These are phyloP conservation scores for Campoletis sonorensis DNA, from an alignment of 1,140 invertebrate genomes.

Conservation along the genomic window DNA sequence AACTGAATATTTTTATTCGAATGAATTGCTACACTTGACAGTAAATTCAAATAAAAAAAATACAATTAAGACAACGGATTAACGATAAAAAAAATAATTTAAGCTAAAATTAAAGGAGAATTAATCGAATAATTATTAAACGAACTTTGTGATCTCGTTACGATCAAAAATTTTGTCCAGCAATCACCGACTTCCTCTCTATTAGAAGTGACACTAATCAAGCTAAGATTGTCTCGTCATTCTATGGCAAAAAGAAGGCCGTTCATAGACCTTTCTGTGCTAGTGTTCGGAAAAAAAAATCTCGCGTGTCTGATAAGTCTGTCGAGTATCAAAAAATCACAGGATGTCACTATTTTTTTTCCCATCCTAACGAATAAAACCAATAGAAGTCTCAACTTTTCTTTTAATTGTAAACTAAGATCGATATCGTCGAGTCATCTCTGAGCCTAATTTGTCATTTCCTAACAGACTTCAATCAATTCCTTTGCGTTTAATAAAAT, in stretches of 20 bases:
- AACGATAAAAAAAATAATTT: too few relatives aligned
- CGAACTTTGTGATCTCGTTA: too few relatives aligned
- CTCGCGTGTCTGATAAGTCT: not conserved
- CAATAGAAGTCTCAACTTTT: not conserved
- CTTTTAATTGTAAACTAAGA: not conserved
- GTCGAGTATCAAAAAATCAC: not conserved
- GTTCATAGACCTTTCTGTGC: not conserved
- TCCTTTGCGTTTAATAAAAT: too few relatives aligned
- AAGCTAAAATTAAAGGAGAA: too few relatives aligned
- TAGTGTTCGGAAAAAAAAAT: not conserved
- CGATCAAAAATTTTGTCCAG: not conserved
- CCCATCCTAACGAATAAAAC: not conserved
- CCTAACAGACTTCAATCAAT: too few relatives aligned
- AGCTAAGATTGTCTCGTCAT: not conserved
- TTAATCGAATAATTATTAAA: too few relatives aligned
- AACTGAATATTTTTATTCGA: too few relatives aligned
- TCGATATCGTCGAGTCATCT: not conserved
- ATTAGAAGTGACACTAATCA: not conserved
- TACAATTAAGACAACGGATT: too few relatives aligned
- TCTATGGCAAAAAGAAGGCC: not conserved
- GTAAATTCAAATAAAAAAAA: too few relatives aligned
- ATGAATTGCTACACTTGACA: too few relatives aligned
- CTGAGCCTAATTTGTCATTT: too few relatives aligned
- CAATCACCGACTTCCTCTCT: not conserved
- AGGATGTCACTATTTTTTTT: not conserved